phyloP scores from a whole-genome alignment of 1,140 invertebrate species.

The Cydia splendana region DNA sequence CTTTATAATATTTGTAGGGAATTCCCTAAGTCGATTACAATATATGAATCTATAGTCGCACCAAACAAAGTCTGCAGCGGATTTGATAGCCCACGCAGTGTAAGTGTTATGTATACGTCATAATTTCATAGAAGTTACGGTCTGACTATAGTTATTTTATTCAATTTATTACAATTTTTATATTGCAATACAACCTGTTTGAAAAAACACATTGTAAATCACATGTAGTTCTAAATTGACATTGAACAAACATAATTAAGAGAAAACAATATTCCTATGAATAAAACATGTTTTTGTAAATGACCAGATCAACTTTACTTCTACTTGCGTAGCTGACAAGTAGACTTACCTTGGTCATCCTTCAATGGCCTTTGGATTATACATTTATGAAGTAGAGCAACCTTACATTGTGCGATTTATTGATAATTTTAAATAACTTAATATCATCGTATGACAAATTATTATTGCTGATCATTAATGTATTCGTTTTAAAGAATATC shows the following conservation, averaged over 20 bases:
- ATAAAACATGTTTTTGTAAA: constrained; percentile 35
- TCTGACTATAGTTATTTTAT: not conserved
- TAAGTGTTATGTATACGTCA: no score
- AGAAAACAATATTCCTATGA: constrained; percentile 35
- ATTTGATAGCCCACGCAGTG: no score
- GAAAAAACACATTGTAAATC: not conserved
- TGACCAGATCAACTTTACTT: constrained; percentile 34
- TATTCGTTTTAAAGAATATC: no score
- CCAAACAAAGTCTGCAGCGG: no score
- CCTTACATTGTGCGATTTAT: not conserved
- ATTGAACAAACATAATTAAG: constrained; percentile 12
- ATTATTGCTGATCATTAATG: no score
- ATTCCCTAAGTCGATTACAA: not conserved
- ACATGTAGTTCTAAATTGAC: not conserved
- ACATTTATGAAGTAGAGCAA: constrained; percentile 8
- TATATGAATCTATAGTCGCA: not conserved
- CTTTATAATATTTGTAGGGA: not conserved
- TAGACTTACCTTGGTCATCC: constrained; percentile 56
- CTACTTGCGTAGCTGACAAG: constrained; percentile 41
- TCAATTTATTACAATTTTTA: not conserved
- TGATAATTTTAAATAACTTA: not conserved
- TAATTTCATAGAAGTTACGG: no score
- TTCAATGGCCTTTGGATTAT: constrained; percentile 49
- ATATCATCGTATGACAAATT: no score
- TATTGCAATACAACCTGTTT: not conserved